Evolutionary conservation across 2,113 vertebrate genomes (phyloP), one percentile per base, ranked within the genome.

Genomic region (Myiozetetes cayanensis): DNA sequence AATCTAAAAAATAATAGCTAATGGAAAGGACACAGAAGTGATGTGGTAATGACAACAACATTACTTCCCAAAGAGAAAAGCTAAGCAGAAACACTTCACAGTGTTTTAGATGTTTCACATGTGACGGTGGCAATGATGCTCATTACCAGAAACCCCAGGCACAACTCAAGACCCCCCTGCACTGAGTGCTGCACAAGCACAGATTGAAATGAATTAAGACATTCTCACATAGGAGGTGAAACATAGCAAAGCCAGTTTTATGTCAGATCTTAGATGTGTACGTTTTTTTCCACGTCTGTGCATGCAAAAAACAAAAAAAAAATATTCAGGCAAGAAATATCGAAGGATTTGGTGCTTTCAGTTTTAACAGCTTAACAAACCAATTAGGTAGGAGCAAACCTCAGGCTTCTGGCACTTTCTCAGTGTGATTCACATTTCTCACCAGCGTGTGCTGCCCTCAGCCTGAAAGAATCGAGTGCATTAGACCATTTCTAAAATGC

Each of bases 321-420:
- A 19, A 31, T 24, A 31, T 24, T 1, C 30, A 66, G 41, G 52
- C 30, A 68, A 92, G 77, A 50, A 78, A 65, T 47, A 78, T 16
- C 10, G 22, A 53, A 68, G 31, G 58, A 76, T 39, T 82, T 16
- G 15, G 14, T 61, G 14, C 13, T 89, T 93, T 91, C 80, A 3
- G 14, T 67, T 89, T 65, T 75, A 84, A 72, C 55, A 74, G 43
- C 67, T 88, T 87, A 96, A 96, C 20, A 74, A 85, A 50, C 41
- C 76, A 85, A 93, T 94, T 96, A 93, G 43, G 50, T 55, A 84
- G 83, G 12, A 89, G 50, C 46, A 86, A 91, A 90, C 47, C 55
- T 93, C 1, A 0, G 50, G 67, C 35, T 90, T 87, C 82, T 93
- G 75, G 85, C 68, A 88, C 59, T 83, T 93, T 84, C 82, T 80